These are phyloP conservation scores for Drosophila engyochracea DNA, from an alignment of 2,888 invertebrate genomes.

Conservation along the genomic window DNA sequence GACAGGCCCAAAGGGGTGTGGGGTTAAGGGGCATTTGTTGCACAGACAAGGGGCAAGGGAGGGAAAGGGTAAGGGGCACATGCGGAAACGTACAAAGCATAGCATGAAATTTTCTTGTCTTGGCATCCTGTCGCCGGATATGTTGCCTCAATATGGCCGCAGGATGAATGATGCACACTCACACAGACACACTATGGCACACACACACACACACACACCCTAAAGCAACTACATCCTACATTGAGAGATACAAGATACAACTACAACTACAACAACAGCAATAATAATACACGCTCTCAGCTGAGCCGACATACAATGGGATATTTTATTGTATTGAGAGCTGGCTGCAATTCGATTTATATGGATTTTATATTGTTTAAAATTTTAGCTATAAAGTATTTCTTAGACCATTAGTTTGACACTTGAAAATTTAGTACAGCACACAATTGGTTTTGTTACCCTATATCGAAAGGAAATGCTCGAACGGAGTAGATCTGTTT, in stretches of 20 bases:
- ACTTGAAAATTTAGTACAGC: conserved; percentile 74
- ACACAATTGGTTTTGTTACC: conserved; percentile 53
- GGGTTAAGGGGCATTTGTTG: neutral
- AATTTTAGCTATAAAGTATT: conserved; percentile 76
- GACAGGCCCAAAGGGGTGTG: neutral
- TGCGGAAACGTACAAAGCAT: conserved; percentile 78
- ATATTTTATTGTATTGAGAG: conserved; percentile 72
- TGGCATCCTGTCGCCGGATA: conserved; percentile 81
- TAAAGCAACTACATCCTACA: conserved; percentile 30
- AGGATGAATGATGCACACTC: conserved; percentile 78
- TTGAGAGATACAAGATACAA: conserved; percentile 20
- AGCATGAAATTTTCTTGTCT: conserved; percentile 80
- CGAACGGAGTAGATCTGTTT: neutral
- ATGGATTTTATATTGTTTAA: conserved; percentile 72
- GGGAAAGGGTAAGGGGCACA: conserved; percentile 7
- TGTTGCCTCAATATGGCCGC: conserved; percentile 82
- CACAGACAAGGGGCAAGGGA: neutral
- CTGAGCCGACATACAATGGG: conserved; percentile 58
- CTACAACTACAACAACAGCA: conserved; percentile 4
- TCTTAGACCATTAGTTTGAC: conserved; percentile 80
- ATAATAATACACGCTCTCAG: conserved; percentile 19
- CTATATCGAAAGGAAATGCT: neutral
- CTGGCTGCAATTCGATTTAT: conserved; percentile 65
- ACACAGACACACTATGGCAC: conserved; percentile 34
- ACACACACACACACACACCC: conserved; percentile 23